Conservation (phyloP, 2,797 vertebrate genomes). For the Mormyrus proboscirostris region DNA sequence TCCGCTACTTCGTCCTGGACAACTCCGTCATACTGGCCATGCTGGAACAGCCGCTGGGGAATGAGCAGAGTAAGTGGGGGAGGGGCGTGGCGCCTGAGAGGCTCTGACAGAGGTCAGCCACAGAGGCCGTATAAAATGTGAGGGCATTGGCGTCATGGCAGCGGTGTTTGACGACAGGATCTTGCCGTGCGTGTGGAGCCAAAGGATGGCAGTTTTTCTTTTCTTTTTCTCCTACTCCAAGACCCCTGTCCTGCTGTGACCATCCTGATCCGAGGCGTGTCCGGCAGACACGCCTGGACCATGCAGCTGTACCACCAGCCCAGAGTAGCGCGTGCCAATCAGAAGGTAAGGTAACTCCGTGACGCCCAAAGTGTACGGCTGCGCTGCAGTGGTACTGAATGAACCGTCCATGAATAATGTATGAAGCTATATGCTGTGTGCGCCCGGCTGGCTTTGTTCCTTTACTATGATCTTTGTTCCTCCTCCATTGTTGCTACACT, state of each 20-base stretch:
- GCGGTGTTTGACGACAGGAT: not conserved
- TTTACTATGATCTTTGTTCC: not conserved
- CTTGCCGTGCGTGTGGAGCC: not conserved
- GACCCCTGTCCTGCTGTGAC: constrained; percentile 88
- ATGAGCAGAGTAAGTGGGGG: constrained; percentile 74
- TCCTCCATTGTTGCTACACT: not conserved
- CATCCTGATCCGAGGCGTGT: constrained; percentile 79
- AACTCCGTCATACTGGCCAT: constrained; percentile 83
- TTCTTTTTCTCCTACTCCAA: constrained; percentile 24
- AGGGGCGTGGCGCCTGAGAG: not conserved
- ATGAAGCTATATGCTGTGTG: not conserved
- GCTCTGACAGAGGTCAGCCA: not conserved
- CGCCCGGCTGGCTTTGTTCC: not conserved
- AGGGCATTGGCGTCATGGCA: not conserved
- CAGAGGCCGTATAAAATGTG: no score
- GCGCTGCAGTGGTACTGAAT: not conserved
- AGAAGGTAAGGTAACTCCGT: constrained; percentile 66
- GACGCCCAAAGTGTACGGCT: not conserved
- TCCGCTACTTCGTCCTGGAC: constrained; percentile 87
- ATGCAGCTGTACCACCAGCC: constrained; percentile 84
- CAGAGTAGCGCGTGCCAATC: constrained; percentile 82
- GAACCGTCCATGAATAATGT: not conserved
- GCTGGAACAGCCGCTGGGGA: constrained; percentile 77
- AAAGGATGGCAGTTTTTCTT: not conserved
- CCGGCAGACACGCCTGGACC: constrained; percentile 79